Percentiles rank a stretch among this genome's conserved stretches.
These are phyloP conservation scores for Himalopsyche japonica DNA, from an alignment of 2,888 invertebrate genomes.

Conservation along the genomic window DNA sequence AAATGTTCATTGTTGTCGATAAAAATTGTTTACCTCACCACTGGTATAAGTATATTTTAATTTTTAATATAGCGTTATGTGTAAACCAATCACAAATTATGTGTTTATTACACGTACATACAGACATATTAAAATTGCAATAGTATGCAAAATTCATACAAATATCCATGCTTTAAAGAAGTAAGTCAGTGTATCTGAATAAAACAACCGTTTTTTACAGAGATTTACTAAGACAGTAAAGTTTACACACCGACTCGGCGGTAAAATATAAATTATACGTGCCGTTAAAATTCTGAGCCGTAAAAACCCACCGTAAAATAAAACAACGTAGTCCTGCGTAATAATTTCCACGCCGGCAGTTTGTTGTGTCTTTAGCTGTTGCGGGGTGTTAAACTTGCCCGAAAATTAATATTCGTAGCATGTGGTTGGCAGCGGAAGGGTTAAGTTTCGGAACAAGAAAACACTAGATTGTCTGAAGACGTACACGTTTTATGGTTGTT, in stretches of 20 bases:
- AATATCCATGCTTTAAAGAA: not conserved
- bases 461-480: not conserved
- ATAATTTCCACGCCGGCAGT: not conserved
- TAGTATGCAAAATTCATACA: not conserved
- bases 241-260: conserved; percentile 6
- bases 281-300: conserved; percentile 24
- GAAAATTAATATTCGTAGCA: not conserved
- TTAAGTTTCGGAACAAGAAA: not conserved
- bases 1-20: too few species aligned
- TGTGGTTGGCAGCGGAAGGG: not conserved
- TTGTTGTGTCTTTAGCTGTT: conserved; percentile 3
- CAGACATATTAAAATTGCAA: not conserved
- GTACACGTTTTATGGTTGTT: too few species aligned
- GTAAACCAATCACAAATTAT: not conserved
- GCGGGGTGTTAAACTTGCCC: not conserved
- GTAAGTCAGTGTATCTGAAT: not conserved
- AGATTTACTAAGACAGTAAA: conserved; percentile 18
- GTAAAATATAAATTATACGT: conserved; percentile 33
- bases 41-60: too few species aligned
- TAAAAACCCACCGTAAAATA: not conserved
- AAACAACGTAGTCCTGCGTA: not conserved
- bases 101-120: not conserved
- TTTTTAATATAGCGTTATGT: not conserved
- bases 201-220: conserved; percentile 6
- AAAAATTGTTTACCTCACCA: too few species aligned